Conservation (phyloP, 2,113 vertebrate genomes). For the Anoplopoma fimbria region DNA sequence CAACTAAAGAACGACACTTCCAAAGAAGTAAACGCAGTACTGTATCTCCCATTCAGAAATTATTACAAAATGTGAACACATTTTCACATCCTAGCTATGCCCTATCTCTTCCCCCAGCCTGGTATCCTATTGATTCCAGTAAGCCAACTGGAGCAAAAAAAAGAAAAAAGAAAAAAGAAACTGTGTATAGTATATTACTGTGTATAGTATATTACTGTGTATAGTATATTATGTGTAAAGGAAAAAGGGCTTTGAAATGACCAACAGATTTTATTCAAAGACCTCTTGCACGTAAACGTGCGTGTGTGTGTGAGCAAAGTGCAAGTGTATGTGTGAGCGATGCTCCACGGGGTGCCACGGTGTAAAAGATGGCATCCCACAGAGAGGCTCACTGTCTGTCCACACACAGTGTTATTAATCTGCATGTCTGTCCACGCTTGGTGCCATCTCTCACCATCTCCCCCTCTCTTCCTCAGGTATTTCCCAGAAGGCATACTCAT, state of each 20-base stretch:
- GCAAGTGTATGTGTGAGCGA: constrained; percentile 46
- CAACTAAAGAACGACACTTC: constrained; percentile 33
- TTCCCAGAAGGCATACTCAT: constrained; percentile 56
- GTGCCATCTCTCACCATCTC: constrained; percentile 50
- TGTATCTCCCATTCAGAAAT: constrained; percentile 12
- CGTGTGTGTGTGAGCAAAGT: constrained; percentile 20
- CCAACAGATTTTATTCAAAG: constrained; percentile 68
- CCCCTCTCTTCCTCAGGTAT: neutral
- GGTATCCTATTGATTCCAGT: constrained; percentile 52
- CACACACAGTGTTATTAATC: constrained; percentile 68
- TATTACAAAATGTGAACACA: constrained; percentile 34
- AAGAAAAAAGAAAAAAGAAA: constrained; percentile 58
- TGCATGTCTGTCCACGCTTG: constrained; percentile 42
- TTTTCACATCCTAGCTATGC: neutral
- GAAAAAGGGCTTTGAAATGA: constrained; percentile 66
- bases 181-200: too few relatives aligned
- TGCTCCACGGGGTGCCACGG: constrained; percentile 46
- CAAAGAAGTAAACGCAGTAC: constrained; percentile 24
- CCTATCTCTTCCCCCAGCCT: constrained; percentile 36
- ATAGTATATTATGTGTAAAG: too few relatives aligned
- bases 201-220: too few relatives aligned
- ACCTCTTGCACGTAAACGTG: constrained; percentile 39
- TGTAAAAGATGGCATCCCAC: constrained; percentile 54
- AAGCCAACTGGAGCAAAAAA: constrained; percentile 65
- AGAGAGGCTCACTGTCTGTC: constrained; percentile 63